Evolutionary conservation across 1,140 invertebrate genomes (phyloP).

Genomic region (Drosophila dunni): DNA sequence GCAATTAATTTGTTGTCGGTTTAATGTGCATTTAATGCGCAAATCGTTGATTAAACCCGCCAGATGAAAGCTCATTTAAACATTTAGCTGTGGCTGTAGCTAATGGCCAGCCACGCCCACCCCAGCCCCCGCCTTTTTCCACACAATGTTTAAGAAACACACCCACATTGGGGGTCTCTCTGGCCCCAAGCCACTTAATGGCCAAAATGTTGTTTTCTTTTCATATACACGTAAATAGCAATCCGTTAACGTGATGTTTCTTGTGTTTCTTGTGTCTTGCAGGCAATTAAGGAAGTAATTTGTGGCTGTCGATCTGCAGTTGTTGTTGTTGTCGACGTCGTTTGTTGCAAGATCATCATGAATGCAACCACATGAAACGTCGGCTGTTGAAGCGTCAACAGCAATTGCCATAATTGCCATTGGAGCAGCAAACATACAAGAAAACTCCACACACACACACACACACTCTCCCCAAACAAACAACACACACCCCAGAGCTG

Average conservation of each 20-base stretch:
- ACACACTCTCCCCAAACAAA: not conserved
- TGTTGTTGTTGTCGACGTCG: slow-evolving; percentile 31
- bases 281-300: slow-evolving; percentile 83
- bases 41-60: slow-evolving; percentile 59
- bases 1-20: slow-evolving; percentile 70
- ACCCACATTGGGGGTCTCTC: slow-evolving; percentile 47
- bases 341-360: slow-evolving; percentile 57
- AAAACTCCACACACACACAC: slow-evolving; percentile 4
- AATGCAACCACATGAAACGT: slow-evolving; percentile 72
- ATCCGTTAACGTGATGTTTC: slow-evolving; percentile 38
- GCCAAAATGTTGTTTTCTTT: slow-evolving; percentile 42
- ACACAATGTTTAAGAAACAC: slow-evolving; percentile 11
- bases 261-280: slow-evolving; percentile 54
- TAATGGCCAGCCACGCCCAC: slow-evolving; percentile 33
- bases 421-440: slow-evolving; percentile 55
- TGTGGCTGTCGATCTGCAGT: slow-evolving; percentile 57
- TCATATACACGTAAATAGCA: slow-evolving; percentile 33
- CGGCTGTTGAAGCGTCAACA: slow-evolving; percentile 78
- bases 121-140: slow-evolving; percentile 6
- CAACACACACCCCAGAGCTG: slow-evolving; percentile 24
- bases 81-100: slow-evolving; percentile 45
- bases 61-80: slow-evolving; percentile 59
- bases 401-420: slow-evolving; percentile 82
- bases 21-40: slow-evolving; percentile 75
- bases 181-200: slow-evolving; percentile 36